Base-by-base conservation (phyloP, 2,888 invertebrate species). In the Spodoptera picta region DNA sequence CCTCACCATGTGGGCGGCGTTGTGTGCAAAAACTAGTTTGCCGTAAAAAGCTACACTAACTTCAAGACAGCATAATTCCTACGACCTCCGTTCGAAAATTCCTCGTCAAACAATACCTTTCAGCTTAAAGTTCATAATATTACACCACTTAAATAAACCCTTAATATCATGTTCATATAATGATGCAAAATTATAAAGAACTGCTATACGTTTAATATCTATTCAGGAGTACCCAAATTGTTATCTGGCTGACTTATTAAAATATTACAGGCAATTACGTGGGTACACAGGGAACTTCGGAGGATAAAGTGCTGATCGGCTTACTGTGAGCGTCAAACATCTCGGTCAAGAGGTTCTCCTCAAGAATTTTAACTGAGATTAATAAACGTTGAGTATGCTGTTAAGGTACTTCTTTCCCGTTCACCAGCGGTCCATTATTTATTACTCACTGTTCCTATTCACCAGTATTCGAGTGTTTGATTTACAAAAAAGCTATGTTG, bases 181-280 rank as follows among this genome's bases (percentile, higher is more conserved):
- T 48, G 47, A 45, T 46, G n/a, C 31, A 14, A 51, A 65, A 61
- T 67, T 54, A 58, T 19, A 36, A 58, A 46, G 14, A 59, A 59
- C 42, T 23, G 31, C 45, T 54, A 50, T 58, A 69, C 41, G 45
- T 57, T 53, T 51, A 55, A 68, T 67, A 55, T 44, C 48, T 68
- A n/a, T 60, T 41, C 45, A 51, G n/a, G 45, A 31, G 27, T 57
- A 62, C 23, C 19, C 31, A 45, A 64, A 71, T 62, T 66, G 60
- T 66, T 75, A 57, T 73, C 55, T 75, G n/a, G 24, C 36, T 27
- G 14, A 48, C 58, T 63, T 76, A 75, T 75, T 72, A 72, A 73
- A 76, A 73, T 72, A 73, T 76, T 72, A 73, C 50, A 72, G 54
- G 49, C 67, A 73, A 73, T 70, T 73, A 73, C 57, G 56, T 44